Conservation (phyloP, 2,113 vertebrate genomes). For the Microtus richardsoni region DNA sequence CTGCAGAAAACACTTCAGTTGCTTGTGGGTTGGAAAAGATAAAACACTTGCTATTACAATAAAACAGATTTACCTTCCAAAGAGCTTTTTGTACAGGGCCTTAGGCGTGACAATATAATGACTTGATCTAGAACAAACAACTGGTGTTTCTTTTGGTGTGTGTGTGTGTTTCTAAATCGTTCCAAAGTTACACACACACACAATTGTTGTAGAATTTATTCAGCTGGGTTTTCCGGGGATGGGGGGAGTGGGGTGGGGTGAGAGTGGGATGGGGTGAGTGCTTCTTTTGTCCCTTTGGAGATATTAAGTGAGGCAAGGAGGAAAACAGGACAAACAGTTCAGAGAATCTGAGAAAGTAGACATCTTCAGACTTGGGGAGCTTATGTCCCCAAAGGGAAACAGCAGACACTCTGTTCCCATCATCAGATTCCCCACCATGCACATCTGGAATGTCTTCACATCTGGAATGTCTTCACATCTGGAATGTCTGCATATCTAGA, state of each 20-base stretch:
- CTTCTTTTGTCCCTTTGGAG: slow-evolving; percentile 10
- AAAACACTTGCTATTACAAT: slow-evolving; percentile 63
- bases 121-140: slow-evolving; percentile 65
- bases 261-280: too few relatives aligned
- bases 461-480: neutral
- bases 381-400: neutral
- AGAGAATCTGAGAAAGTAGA: slow-evolving; percentile 22
- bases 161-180: slow-evolving; percentile 52
- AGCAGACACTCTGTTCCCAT: neutral
- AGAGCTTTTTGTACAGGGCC: slow-evolving; percentile 53
- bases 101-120: slow-evolving; percentile 59
- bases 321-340: neutral
- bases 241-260: too few relatives aligned
- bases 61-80: slow-evolving; percentile 69
- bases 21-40: slow-evolving; percentile 58
- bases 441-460: neutral
- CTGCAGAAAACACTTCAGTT: slow-evolving; percentile 50
- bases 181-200: slow-evolving; percentile 38
- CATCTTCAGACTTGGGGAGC: neutral
- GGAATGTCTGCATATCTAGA: accelerated
- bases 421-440: neutral
- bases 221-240: neutral
- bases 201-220: slow-evolving; percentile 26
- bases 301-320: slow-evolving; percentile 26
- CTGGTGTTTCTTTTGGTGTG: neutral